Evolutionary conservation across 53 echinoderm and acorn worm genomes (phyloP).

Genomic region (Paelopatides confundens): DNA sequence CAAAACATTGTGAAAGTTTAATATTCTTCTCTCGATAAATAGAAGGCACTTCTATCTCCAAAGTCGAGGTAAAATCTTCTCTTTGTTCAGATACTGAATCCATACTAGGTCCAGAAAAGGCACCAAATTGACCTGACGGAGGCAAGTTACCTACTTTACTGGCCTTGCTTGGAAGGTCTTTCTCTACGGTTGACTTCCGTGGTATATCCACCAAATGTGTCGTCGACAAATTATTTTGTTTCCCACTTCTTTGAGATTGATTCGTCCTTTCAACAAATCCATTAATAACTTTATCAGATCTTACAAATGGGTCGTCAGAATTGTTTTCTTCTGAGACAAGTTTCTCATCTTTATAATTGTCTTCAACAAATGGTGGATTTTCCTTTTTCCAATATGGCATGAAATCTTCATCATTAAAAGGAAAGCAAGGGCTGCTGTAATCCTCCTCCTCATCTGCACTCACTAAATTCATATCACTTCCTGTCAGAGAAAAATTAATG

Average conservation of each 20-base stretch:
- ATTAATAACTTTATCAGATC: too few relatives aligned
- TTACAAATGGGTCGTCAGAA: too few relatives aligned
- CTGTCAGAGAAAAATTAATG: slow-evolving; percentile 34
- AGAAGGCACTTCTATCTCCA: slow-evolving; percentile 15
- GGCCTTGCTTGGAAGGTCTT: slow-evolving; percentile 1
- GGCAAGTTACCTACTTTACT: neutral
- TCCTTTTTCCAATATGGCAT: too few relatives aligned
- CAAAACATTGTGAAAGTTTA: neutral
- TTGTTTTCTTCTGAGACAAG: too few relatives aligned
- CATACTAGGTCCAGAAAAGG: slow-evolving; percentile 10
- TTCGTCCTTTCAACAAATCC: too few relatives aligned
- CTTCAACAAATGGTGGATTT: too few relatives aligned
- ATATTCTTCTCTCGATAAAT: neutral
- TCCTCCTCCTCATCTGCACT: neutral
- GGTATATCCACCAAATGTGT: neutral
- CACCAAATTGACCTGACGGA: slow-evolving; percentile 10
- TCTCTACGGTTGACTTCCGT: neutral
- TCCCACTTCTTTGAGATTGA: too few relatives aligned
- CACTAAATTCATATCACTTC: slow-evolving; percentile 41
- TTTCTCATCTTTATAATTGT: too few relatives aligned
- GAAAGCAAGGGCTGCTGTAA: neutral
- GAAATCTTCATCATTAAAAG: too few relatives aligned
- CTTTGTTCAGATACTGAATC: neutral
- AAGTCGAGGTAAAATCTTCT: neutral
- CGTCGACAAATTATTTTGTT: too few relatives aligned